phyloP scores from a whole-genome alignment of 1,140 invertebrate genomes.

The Camponotus vicinus region DNA sequence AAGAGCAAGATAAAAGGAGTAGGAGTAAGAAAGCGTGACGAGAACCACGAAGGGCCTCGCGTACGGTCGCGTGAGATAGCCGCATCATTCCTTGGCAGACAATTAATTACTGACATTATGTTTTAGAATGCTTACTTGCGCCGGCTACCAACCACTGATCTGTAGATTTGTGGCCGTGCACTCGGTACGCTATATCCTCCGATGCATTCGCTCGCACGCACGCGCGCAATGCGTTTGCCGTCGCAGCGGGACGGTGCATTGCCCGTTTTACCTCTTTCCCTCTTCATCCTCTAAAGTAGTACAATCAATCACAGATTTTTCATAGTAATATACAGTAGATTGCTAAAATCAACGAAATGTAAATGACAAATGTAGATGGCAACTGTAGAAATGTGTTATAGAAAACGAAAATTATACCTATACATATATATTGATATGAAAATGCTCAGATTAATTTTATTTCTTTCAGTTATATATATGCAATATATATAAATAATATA shows the following conservation, averaged over 20 bases:
- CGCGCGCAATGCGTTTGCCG: constrained; percentile 21
- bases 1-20: constrained; percentile 44
- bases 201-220: constrained; percentile 38
- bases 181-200: constrained; percentile 54
- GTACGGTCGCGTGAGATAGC: constrained; percentile 82
- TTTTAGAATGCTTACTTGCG: constrained; percentile 79
- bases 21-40: constrained; percentile 53
- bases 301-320: constrained; percentile 60
- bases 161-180: constrained; percentile 75
- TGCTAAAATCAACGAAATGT: constrained; percentile 2
- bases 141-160: constrained; percentile 75
- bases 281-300: constrained; percentile 57
- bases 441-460: not conserved
- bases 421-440: not conserved
- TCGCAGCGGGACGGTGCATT: constrained; percentile 61
- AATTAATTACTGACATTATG: constrained; percentile 84
- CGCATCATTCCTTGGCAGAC: constrained; percentile 82
- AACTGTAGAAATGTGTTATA: constrained; percentile 11
- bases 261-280: constrained; percentile 32
- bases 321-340: constrained; percentile 30
- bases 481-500: too few relatives aligned
- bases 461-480: not conserved
- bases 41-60: constrained; percentile 57
- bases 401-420: constrained; percentile 19
- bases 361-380: not conserved